Evolutionary conservation across 92 coral and sea anemone species (phyloP).

Genomic region (Actinostola sp.): DNA sequence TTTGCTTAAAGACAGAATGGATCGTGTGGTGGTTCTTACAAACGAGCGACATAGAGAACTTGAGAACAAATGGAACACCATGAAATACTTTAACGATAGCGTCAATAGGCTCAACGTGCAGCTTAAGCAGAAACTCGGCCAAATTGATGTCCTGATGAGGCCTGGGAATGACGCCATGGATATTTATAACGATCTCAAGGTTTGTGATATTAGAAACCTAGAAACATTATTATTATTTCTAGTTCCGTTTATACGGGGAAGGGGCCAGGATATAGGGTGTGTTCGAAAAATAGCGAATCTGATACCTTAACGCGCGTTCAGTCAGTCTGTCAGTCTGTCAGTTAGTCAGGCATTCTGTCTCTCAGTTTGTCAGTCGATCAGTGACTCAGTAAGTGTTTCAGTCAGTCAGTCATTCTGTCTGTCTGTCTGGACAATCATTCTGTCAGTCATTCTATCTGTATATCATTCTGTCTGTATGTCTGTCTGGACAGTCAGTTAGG

Average conservation of each 20-base stretch:
- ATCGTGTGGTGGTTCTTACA: constrained; percentile 64
- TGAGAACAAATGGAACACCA: constrained; percentile 81
- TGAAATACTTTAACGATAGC: constrained; percentile 75
- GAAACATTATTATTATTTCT: too few species aligned
- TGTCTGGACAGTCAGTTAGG: neutral
- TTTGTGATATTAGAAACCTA: constrained; percentile 19
- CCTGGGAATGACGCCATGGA: constrained; percentile 65
- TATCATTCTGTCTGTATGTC: too few species aligned
- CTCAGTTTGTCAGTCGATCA: too few species aligned
- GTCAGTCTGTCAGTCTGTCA: neutral
- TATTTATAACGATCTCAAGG: constrained; percentile 62
- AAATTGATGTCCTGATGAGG: constrained; percentile 49
- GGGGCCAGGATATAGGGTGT: too few species aligned
- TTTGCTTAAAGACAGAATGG: constrained; percentile 68
- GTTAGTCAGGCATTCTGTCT: neutral
- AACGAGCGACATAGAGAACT: constrained; percentile 81
- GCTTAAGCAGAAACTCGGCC: constrained; percentile 53
- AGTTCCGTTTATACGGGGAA: too few species aligned
- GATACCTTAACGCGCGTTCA: too few species aligned
- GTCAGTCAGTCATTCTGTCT: too few species aligned
- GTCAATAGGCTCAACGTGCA: constrained; percentile 52
- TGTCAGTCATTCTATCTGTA: too few species aligned
- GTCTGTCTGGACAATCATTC: too few species aligned
- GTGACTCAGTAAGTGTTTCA: too few species aligned
- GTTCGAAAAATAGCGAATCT: too few species aligned